Evolutionary conservation across 2,888 invertebrate species (phyloP).

Genomic region (Ptychoptera albimana): DNA sequence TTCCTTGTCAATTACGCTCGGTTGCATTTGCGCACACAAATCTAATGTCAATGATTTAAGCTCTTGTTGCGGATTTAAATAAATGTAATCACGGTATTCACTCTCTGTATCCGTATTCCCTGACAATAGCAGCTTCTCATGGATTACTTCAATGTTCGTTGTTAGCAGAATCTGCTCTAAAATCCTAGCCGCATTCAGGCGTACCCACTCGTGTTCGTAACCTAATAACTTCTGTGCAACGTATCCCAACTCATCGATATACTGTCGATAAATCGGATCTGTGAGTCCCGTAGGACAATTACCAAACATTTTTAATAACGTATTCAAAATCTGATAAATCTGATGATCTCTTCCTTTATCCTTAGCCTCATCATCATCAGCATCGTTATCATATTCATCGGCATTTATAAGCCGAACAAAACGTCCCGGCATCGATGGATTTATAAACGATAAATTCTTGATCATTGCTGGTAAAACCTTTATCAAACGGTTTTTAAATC

Average conservation of each 20-base stretch:
- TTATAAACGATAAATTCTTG: conserved; percentile 20
- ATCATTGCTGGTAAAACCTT: conserved; percentile 42
- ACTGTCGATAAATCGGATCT: conserved; percentile 29
- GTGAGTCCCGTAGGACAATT: conserved; percentile 44
- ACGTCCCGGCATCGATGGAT: not conserved
- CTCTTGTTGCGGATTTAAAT: conserved; percentile 40
- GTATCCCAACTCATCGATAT: conserved; percentile 43
- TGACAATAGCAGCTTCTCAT: conserved; percentile 14
- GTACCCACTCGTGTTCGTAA: conserved; percentile 78
- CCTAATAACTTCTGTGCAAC: conserved; percentile 54
- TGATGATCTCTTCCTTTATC: conserved; percentile 56
- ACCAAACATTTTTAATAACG: conserved; percentile 49
- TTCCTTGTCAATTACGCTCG: conserved; percentile 47
- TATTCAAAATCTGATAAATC: conserved; percentile 54
- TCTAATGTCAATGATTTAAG: conserved; percentile 55
- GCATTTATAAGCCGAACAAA: conserved; percentile 6
- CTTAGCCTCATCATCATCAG: conserved; percentile 34
- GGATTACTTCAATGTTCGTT: conserved; percentile 44
- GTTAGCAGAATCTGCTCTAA: conserved; percentile 52
- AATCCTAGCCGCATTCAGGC: conserved; percentile 59
- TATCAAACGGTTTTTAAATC: conserved; percentile 49
- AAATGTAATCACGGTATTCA: conserved; percentile 40
- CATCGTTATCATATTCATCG: conserved; percentile 7
- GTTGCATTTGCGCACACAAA: conserved; percentile 56
- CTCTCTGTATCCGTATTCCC: conserved; percentile 24